Conservation (phyloP, 2,797 vertebrate species). For the Otus scops region DNA sequence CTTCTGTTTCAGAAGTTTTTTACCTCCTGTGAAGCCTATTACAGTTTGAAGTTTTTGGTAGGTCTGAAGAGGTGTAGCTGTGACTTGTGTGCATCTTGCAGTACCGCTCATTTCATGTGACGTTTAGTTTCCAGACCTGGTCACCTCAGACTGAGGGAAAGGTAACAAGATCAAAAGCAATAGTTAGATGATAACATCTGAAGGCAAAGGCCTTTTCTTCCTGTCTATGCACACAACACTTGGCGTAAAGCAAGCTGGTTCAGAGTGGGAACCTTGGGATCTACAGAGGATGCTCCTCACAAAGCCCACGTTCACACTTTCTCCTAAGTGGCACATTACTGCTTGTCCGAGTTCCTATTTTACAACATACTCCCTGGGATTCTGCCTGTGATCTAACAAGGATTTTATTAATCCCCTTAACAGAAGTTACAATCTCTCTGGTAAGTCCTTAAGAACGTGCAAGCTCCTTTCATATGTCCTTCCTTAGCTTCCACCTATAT, state of each 20-base stretch:
- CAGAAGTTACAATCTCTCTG: not conserved
- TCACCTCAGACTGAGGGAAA: not conserved
- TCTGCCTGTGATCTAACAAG: not conserved
- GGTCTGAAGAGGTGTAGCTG: not conserved
- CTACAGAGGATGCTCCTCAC: not conserved
- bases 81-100: not conserved
- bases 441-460: not conserved
- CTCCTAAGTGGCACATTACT: not conserved
- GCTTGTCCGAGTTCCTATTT: not conserved
- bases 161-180: not conserved
- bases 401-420: slow-evolving; percentile 6
- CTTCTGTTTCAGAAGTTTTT: not conserved
- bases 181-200: not conserved
- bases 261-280: not conserved
- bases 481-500: not conserved
- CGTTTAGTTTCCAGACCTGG: not conserved
- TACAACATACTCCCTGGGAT: not conserved
- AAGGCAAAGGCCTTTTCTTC: not conserved
- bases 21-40: not conserved
- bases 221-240: fast-evolving
- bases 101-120: not conserved
- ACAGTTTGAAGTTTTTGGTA: not conserved
- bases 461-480: not conserved
- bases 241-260: fast-evolving
- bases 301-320: not conserved